Conservation (phyloP, 1,140 invertebrate genomes). For the Anoplophora glabripennis region DNA sequence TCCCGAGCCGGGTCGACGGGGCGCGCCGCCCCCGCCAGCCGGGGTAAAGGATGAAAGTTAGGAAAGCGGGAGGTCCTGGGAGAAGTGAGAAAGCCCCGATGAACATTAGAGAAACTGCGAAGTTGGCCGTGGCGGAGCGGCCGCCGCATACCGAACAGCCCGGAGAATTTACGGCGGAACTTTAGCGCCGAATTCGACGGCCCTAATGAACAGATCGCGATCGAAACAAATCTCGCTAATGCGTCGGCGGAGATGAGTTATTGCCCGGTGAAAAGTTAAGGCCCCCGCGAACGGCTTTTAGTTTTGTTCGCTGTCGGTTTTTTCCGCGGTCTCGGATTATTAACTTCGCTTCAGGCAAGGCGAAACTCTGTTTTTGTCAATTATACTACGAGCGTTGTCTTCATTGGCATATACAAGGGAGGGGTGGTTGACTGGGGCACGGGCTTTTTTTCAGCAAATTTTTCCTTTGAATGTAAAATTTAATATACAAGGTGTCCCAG, state of each 20-base stretch:
- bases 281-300: too few species aligned
- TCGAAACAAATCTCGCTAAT: conserved; percentile 3
- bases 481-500: too few species aligned
- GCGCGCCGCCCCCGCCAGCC: neutral
- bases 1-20: neutral
- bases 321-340: too few species aligned
- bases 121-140: conserved; percentile 33
- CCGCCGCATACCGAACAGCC: conserved; percentile 34
- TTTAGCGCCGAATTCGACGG: neutral
- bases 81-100: conserved; percentile 42
- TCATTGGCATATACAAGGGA: too few species aligned
- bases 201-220: neutral
- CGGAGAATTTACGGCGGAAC: conserved; percentile 20
- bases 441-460: too few species aligned
- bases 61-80: conserved; percentile 32
- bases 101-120: conserved; percentile 37
- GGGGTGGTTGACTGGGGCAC: too few species aligned
- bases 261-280: neutral
- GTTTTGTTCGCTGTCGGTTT: too few species aligned
- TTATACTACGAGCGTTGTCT: too few species aligned
- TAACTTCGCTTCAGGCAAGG: too few species aligned
- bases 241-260: conserved; percentile 6
- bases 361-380: too few species aligned
- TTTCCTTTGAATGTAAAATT: too few species aligned
- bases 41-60: conserved; percentile 35